A percentile compares a stretch with the other conserved stretches of the same genome.
Conservation (phyloP, 2,797 vertebrate genomes). For the Chaetophractus vellerosus region DNA sequence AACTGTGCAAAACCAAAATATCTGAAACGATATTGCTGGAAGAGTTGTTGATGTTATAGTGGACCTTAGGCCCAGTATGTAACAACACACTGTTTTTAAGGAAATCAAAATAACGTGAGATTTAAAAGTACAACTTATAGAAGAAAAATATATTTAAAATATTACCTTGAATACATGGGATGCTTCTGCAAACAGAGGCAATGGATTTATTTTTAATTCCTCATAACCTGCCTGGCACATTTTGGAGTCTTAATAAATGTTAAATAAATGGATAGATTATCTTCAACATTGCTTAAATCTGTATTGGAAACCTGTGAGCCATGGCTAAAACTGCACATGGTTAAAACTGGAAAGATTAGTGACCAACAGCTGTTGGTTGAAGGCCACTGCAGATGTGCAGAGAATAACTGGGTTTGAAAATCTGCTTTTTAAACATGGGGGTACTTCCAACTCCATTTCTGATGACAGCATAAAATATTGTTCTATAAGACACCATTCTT, state of each 20-base stretch:
- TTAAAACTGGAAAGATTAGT: not conserved
- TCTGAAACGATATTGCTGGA: slow-evolving; percentile 69
- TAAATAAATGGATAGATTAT: not conserved
- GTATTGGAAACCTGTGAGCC: not conserved
- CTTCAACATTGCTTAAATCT: not conserved
- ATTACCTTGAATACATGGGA: not conserved
- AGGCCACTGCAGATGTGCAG: not conserved
- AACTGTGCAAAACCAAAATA: slow-evolving; percentile 69
- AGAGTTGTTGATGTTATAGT: slow-evolving; percentile 56
- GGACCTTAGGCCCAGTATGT: not conserved
- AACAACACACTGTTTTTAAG: slow-evolving; percentile 30
- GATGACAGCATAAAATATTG: not conserved
- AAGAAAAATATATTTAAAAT: slow-evolving; percentile 44
- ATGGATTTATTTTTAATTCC: not conserved
- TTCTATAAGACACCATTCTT: slow-evolving; percentile 13
- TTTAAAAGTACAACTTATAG: slow-evolving; percentile 5
- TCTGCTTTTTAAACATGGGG: not conserved
- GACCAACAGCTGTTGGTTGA: not conserved
- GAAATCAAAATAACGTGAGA: slow-evolving; percentile 1
- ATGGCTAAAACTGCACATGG: not conserved
- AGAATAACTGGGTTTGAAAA: not conserved
- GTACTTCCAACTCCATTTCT: not conserved
- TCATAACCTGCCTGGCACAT: not conserved
- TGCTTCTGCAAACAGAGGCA: not conserved
- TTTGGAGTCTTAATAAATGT: not conserved